Evolutionary conservation across 1,140 invertebrate species (phyloP).

Genomic region (Meloidogyne chitwoodi): DNA sequence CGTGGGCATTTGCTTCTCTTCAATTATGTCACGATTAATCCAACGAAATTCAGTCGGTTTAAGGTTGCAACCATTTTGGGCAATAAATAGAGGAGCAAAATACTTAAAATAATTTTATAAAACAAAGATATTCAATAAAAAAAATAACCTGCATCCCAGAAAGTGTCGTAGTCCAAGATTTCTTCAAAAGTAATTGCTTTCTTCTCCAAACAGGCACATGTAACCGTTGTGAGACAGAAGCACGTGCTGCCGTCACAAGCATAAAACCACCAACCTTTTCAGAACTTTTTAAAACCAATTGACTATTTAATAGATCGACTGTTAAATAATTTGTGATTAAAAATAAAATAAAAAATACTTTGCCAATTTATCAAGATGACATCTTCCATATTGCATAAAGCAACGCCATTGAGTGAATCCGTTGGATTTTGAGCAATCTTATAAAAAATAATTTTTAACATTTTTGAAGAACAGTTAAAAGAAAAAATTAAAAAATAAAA

Average conservation of each 20-base stretch:
- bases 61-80: conserved; percentile 15
- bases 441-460: neutral
- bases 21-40: conserved; percentile 68
- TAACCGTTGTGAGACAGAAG: conserved; percentile 82
- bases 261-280: conserved; percentile 88
- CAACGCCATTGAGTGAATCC: conserved; percentile 71
- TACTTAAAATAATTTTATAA: conserved; percentile 70
- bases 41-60: conserved; percentile 83
- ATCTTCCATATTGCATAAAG: conserved; percentile 76
- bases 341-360: conserved; percentile 64
- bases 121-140: conserved; percentile 66
- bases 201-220: conserved; percentile 88
- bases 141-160: conserved; percentile 74
- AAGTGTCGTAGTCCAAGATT: conserved; percentile 86
- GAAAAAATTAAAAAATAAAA: neutral
- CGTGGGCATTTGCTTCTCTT: conserved; percentile 43
- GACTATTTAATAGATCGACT: conserved; percentile 91
- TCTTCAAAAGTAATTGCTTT: conserved; percentile 80
- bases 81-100: conserved; percentile 65
- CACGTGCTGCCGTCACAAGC: conserved; percentile 88
- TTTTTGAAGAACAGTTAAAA: no score
- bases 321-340: conserved; percentile 40
- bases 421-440: conserved; percentile 65
- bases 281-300: conserved; percentile 88
- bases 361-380: conserved; percentile 86